phyloP scores from a whole-genome alignment of 2,113 vertebrate species.

The Pholis gunnellus region DNA sequence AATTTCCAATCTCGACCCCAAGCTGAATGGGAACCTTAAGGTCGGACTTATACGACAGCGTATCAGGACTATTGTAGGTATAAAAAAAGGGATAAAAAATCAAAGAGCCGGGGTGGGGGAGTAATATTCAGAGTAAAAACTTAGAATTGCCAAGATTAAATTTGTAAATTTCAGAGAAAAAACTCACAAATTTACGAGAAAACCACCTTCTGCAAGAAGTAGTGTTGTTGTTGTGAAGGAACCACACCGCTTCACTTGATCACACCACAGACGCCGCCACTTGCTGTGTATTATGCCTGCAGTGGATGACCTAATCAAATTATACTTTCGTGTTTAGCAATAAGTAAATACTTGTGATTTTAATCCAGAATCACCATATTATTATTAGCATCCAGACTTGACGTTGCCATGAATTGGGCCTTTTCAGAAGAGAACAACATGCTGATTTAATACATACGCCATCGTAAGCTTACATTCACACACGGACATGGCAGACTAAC shows the following conservation, averaged over 20 bases:
- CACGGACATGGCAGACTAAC: not conserved
- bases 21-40: conserved; percentile 9
- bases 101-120: not conserved
- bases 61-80: not conserved
- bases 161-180: too few species aligned
- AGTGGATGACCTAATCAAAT: not conserved
- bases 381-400: not conserved
- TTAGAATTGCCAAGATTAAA: too few species aligned
- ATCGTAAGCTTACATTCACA: not conserved
- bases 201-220: not conserved
- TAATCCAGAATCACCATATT: not conserved
- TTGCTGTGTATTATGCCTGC: not conserved
- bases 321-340: not conserved
- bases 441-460: not conserved
- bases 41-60: not conserved
- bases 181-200: not conserved
- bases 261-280: too few species aligned
- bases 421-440: not conserved
- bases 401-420: not conserved
- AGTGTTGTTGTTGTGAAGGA: not conserved
- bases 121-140: not conserved
- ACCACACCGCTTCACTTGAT: not conserved
- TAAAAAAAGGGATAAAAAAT: not conserved
- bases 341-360: not conserved
- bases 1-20: not conserved